Percentiles rank a stretch among this genome's conserved stretches.
phyloP scores from a whole-genome alignment of 1,140 invertebrate genomes.

The Scaptomyza graminum region DNA sequence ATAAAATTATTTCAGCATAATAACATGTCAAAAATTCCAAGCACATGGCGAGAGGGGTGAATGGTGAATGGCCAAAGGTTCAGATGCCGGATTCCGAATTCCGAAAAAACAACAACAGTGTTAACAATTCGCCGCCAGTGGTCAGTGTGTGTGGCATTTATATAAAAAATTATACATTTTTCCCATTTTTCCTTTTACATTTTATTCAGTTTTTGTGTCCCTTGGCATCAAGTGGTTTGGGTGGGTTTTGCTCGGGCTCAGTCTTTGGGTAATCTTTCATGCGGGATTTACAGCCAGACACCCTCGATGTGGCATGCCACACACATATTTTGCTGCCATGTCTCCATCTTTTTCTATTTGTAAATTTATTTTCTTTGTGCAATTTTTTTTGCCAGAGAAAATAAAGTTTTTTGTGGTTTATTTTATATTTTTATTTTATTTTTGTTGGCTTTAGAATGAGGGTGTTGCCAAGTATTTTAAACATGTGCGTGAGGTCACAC shows the following conservation, averaged over 20 bases:
- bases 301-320: slow-evolving; percentile 35
- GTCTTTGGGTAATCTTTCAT: slow-evolving; percentile 72
- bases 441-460: not conserved
- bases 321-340: slow-evolving; percentile 35
- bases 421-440: slow-evolving; percentile 16
- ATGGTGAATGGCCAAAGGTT: not conserved
- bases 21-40: slow-evolving; percentile 68
- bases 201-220: slow-evolving; percentile 65
- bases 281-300: slow-evolving; percentile 73
- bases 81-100: not conserved
- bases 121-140: slow-evolving; percentile 47
- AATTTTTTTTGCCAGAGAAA: slow-evolving; percentile 39
- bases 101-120: slow-evolving; percentile 26
- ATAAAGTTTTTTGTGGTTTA: slow-evolving; percentile 48
- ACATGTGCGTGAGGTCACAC: slow-evolving; percentile 55
- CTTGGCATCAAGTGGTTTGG: slow-evolving; percentile 30
- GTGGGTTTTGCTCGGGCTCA: slow-evolving; percentile 3
- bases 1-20: slow-evolving; percentile 81
- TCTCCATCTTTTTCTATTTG: slow-evolving; percentile 48
- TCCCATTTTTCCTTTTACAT: slow-evolving; percentile 66
- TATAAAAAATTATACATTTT: slow-evolving; percentile 63
- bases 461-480: slow-evolving; percentile 45
- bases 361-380: slow-evolving; percentile 67
- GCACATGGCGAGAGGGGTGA: slow-evolving; percentile 19
- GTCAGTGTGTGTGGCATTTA: slow-evolving; percentile 3